phyloP scores from a whole-genome alignment of 1,140 invertebrate species.

The Drosophila kepulauana region DNA sequence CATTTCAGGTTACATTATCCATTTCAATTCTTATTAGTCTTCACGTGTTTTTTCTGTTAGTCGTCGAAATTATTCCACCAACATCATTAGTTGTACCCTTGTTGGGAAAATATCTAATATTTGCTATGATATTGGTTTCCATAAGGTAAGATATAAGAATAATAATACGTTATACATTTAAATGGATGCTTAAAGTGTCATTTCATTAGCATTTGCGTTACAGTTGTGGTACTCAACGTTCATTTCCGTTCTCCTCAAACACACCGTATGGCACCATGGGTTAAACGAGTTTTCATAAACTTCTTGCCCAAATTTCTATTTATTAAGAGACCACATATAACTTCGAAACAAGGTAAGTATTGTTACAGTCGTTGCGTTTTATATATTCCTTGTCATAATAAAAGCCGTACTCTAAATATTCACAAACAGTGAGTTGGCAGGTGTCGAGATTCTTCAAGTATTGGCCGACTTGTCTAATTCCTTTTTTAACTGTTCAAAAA shows the following conservation, averaged over 20 bases:
- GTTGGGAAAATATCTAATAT: conserved; percentile 99
- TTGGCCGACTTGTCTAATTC: too few relatives aligned
- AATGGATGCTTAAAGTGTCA: neutral
- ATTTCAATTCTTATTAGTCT: conserved; percentile 99
- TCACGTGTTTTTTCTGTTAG: conserved; percentile 99
- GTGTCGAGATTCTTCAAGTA: too few relatives aligned
- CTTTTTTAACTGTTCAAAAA: too few relatives aligned
- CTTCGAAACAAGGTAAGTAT: conserved; percentile 88
- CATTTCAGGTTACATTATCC: conserved; percentile 95
- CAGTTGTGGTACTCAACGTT: conserved; percentile 98
- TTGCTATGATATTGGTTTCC: conserved; percentile 99
- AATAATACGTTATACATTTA: neutral
- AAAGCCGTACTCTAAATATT: too few relatives aligned
- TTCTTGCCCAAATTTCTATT: conserved; percentile 94
- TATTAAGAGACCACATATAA: conserved; percentile 94
- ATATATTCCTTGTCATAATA: too few relatives aligned
- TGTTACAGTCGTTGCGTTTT: too few relatives aligned
- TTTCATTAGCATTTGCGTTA: conserved; percentile 94
- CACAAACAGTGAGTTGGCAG: too few relatives aligned
- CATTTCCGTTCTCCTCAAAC: conserved; percentile 98
- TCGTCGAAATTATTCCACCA: conserved; percentile 99
- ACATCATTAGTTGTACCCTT: conserved; percentile 98
- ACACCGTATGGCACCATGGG: conserved; percentile 97
- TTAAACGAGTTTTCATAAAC: conserved; percentile 95
- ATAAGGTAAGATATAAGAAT: conserved; percentile 91